Base-by-base conservation (phyloP, 2,797 vertebrate genomes). In the Emys orbicularis region DNA sequence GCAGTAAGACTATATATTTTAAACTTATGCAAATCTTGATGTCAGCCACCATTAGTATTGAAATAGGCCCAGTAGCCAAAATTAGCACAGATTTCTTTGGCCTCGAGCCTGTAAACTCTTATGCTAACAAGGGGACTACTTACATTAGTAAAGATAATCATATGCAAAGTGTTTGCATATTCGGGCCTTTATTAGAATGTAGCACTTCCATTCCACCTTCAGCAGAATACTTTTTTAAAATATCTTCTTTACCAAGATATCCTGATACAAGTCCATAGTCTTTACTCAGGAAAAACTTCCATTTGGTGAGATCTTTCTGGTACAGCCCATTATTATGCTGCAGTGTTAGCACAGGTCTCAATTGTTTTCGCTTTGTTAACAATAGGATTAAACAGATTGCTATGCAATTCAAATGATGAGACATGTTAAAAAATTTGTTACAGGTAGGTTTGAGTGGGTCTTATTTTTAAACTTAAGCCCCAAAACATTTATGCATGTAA, bases 101-200 rank as follows among this genome's bases (percentile, higher is more conserved):
- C 19, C 16, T 4, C 8, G 49, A 31, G 59, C 4, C 56, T 74
- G 37, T n/a, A 81, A 41, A 79, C 47, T 41, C 0, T 0, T 10
- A 44, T 37, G 74, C 6, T 41, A 53, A 84, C 12, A 49, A 77
- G 15, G 29, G 25, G 41, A 49, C 74, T 72, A 12, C 21, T 72
- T 72, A 77, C 74, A 77, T 27, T 16, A 49, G 44, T 49, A 29
- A 72, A 72, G 68, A 72, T 41, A 72, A 77, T 41, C 13, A 77
- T 15, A 77, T 77, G 7, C 44, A 77, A 41, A 41, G 74, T 49
- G 74, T 77, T 29, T 31, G 74, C 12, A 77, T 27, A 16, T 44
- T 47, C 4, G 13, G 44, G 27, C 12, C 47, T 49, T 27, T 77
- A 16, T 31, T 29, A 77, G 47, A 47, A 5, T 8, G 31, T 76